Percentiles rank a stretch among this genome's conserved stretches.
These are phyloP conservation scores for Trididemnum nubilum DNA, from an alignment of 23 tunicate species.

Conservation along the genomic window DNA sequence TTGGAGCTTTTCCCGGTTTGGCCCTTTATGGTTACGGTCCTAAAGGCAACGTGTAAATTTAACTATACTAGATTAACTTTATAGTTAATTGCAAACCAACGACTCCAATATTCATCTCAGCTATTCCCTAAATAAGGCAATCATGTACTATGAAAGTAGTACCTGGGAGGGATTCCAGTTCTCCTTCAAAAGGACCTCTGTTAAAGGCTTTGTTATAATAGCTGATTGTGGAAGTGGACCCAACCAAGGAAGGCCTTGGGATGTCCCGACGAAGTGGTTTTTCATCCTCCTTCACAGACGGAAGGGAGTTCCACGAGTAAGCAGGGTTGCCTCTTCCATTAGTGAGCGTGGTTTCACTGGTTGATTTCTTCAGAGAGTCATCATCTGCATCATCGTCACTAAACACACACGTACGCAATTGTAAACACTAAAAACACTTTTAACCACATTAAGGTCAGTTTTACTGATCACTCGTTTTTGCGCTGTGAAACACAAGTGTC, in stretches of 20 bases:
- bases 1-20: too few species aligned
- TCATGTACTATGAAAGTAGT: too few species aligned
- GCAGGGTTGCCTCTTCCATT: not conserved
- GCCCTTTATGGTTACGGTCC: too few species aligned
- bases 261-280: not conserved
- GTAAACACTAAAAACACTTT: not conserved
- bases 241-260: conserved; percentile 14
- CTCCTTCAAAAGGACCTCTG: not conserved
- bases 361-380: not conserved
- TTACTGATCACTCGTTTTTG: too few species aligned
- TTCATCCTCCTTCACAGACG: not conserved
- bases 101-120: too few species aligned
- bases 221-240: conserved; percentile 11
- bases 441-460: too few species aligned
- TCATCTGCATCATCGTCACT: not conserved
- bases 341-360: not conserved
- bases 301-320: conserved; percentile 7
- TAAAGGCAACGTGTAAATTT: too few species aligned
- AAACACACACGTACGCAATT: not conserved
- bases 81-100: too few species aligned
- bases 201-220: conserved; percentile 15
- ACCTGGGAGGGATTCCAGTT: conserved; percentile 7
- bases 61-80: too few species aligned
- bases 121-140: too few species aligned
- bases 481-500: too few species aligned